Conservation (phyloP, 2,888 invertebrate species). For the Ferrisia virgata region DNA sequence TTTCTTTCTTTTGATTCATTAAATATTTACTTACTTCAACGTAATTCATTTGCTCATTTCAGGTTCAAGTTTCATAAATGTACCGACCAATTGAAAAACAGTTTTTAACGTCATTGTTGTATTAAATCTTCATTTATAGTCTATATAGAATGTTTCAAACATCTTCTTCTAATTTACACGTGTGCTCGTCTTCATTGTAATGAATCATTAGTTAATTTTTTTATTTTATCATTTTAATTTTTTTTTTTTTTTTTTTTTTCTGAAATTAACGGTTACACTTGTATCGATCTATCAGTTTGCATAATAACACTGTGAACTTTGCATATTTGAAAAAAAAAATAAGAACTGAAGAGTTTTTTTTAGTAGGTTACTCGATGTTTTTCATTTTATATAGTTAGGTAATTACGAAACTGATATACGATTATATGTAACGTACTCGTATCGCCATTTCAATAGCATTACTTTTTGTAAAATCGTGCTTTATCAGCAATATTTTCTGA, state of each 20-base stretch:
- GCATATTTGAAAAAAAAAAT: background rate
- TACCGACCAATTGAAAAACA: too few relatives aligned
- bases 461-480: background rate
- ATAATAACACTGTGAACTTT: background rate
- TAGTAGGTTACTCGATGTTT: background rate
- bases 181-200: background rate
- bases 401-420: background rate
- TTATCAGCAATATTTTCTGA: slow-evolving; percentile 8
- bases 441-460: background rate
- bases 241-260: too few relatives aligned
- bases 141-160: background rate
- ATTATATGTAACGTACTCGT: background rate
- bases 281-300: background rate
- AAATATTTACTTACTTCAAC: background rate
- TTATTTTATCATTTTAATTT: too few relatives aligned
- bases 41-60: background rate
- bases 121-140: background rate
- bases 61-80: slow-evolving; percentile 24
- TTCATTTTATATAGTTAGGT: background rate
- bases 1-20: background rate
- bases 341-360: too few relatives aligned
- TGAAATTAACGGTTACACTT: too few relatives aligned
- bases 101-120: background rate
- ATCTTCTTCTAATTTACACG: background rate
- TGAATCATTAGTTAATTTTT: too few relatives aligned